phyloP scores from a whole-genome alignment of 92 coral and sea anemone species.

The Pocillopora meandrina region DNA sequence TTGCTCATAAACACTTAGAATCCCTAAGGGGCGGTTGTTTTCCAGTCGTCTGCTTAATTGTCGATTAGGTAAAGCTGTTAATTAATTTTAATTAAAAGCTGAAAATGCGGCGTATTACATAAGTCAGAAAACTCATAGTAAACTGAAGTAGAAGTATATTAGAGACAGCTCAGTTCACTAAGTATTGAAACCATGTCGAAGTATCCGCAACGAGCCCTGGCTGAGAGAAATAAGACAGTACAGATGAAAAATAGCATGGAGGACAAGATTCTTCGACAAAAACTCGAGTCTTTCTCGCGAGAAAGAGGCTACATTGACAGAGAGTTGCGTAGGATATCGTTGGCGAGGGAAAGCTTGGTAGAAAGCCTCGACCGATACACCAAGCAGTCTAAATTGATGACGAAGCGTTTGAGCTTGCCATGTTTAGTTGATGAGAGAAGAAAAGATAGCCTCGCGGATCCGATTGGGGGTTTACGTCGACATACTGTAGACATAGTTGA shows the following conservation, averaged over 20 bases:
- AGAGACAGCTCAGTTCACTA: too few relatives aligned
- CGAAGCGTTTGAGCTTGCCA: conserved; percentile 24
- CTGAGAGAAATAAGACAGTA: conserved; percentile 37
- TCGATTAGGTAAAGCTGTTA: conserved; percentile 10
- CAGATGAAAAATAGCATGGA: conserved; percentile 37
- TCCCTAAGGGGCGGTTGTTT: background rate
- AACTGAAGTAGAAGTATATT: background rate
- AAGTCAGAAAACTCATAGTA: background rate
- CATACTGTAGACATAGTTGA: background rate
- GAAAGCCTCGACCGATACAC: conserved; percentile 36
- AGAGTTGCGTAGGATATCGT: conserved; percentile 35
- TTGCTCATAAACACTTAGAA: background rate
- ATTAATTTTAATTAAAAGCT: conserved; percentile 25
- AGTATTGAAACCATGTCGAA: conserved; percentile 9
- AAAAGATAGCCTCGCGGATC: background rate
- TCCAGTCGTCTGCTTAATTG: background rate
- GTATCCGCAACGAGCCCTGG: conserved; percentile 18
- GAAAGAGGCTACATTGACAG: conserved; percentile 25
- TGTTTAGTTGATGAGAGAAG: conserved; percentile 15
- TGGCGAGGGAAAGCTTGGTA: conserved; percentile 30
- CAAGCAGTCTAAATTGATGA: background rate
- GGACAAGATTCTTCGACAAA: conserved; percentile 28
- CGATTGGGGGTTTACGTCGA: background rate
- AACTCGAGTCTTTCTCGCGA: conserved; percentile 16
- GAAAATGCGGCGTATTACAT: background rate